Base-by-base conservation (phyloP, 2,113 vertebrate species). In the Elachura formosa region DNA sequence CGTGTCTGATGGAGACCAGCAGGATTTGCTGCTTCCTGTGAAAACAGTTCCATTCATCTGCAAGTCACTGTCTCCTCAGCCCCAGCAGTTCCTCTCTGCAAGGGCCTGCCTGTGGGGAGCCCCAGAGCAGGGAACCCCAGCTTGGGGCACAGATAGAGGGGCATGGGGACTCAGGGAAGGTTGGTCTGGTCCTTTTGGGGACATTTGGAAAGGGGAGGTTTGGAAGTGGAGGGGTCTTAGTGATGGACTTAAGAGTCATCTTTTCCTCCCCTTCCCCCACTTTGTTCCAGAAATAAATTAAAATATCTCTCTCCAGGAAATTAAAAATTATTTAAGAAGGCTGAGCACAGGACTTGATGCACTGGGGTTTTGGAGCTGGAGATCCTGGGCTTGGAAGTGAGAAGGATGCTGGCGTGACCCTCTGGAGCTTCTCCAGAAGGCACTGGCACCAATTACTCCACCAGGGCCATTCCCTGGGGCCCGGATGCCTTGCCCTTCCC, bases 241-340 rank as follows among this genome's bases (percentile, higher is more conserved):
- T 14, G 48, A n/a, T 76, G 74, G 71, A 72, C 81, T 95, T 84
- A 52, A 63, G 64, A 76, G 23, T 24, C 9, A 0, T 79, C 74
- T 85, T 79, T 74, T 58, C 52, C 61, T 77, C 80, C 84, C 17
- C 87, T 87, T 85, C 79, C 41, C 22, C 59, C 6, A 3, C 54
- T 73, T 73, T 33, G 49, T 73, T 93, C 94, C 94, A 95, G 78
- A 85, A 95, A 79, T 52, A 88, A 95, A 96, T 96, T 61, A 90
- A 80, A 96, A 90, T 51, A 67, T 96, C 41, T 94, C 54, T 21
- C 29, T 90, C 40, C 95, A 95, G 96, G 96, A 96, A 96, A 96
- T 96, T 73, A 95, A 96, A 95, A 87, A 51, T 10, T 5, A 62
- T 80, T 96, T 82, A 68, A 52, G 84, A 34, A 29, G 56, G 6